These are phyloP conservation scores for Brachyhypopomus occidentalis DNA, from an alignment of 2,113 vertebrate genomes.

Conservation along the genomic window DNA sequence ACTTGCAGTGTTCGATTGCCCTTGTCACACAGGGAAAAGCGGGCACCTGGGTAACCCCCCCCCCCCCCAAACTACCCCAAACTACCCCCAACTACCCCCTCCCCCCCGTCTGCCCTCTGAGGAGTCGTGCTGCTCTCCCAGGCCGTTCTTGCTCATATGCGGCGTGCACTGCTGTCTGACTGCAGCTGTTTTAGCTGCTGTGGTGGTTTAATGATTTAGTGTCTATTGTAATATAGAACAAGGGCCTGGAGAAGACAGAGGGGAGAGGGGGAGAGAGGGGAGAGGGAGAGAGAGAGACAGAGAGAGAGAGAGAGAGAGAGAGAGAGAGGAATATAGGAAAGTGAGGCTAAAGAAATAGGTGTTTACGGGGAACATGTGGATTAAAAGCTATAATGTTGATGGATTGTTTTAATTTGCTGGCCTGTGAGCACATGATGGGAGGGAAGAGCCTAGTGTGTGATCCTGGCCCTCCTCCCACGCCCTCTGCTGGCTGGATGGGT, in stretches of 20 bases:
- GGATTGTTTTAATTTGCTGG: conserved; percentile 57
- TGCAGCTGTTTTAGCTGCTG: conserved; percentile 35
- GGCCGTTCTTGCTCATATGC: conserved; percentile 38
- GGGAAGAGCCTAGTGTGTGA: conserved; percentile 3
- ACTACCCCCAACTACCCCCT: too few relatives aligned
- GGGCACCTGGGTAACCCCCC: too few relatives aligned
- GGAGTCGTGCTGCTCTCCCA: neutral
- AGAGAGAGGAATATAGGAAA: conserved; percentile 19
- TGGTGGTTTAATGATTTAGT: conserved; percentile 54
- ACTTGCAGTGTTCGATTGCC: too few relatives aligned
- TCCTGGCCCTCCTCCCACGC: conserved; percentile 3
- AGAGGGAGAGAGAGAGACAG: conserved; percentile 18
- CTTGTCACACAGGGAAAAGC: too few relatives aligned
- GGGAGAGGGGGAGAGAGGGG: too few relatives aligned
- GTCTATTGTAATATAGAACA: conserved; percentile 45
- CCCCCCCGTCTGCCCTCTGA: too few relatives aligned
- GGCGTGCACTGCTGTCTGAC: conserved; percentile 40
- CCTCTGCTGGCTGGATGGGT: conserved; percentile 48
- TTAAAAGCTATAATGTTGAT: conserved; percentile 57
- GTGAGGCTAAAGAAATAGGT: conserved; percentile 44
- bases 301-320: neutral
- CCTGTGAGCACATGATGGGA: conserved; percentile 38
- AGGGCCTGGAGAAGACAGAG: conserved; percentile 49
- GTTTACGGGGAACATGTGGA: conserved; percentile 51
- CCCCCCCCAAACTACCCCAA: too few relatives aligned